Conservation (phyloP, 2,113 vertebrate species). For the Apeltes quadracus region DNA sequence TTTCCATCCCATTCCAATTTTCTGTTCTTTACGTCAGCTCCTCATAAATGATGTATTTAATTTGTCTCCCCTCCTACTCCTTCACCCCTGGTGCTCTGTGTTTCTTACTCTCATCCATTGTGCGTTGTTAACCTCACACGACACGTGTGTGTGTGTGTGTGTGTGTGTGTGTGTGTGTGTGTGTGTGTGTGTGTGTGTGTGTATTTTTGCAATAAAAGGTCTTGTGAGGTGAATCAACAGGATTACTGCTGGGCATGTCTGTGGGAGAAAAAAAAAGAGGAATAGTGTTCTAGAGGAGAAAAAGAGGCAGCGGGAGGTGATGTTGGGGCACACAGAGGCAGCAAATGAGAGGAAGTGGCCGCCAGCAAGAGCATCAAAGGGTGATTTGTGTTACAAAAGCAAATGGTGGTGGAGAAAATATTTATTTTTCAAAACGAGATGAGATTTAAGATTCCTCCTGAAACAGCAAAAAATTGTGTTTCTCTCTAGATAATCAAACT, state of each 20-base stretch:
- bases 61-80: conserved; percentile 31
- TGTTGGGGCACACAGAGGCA: neutral
- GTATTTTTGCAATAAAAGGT: conserved; percentile 20
- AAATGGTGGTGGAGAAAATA: neutral
- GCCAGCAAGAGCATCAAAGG: conserved; percentile 18
- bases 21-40: neutral
- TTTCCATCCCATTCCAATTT: neutral
- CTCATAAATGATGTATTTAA: conserved; percentile 25
- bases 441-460: conserved; percentile 1
- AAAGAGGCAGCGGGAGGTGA: conserved; percentile 4
- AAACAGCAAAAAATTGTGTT: neutral
- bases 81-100: conserved; percentile 1
- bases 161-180: neutral
- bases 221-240: conserved; percentile 26
- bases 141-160: neutral
- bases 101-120: conserved; percentile 12
- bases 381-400: conserved; percentile 2
- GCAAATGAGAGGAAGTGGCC: conserved; percentile 9
- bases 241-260: conserved; percentile 33
- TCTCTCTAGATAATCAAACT: neutral
- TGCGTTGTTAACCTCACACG: conserved; percentile 1
- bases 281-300: conserved; percentile 7
- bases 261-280: conserved; percentile 20
- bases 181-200: neutral
- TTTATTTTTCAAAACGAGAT: neutral